Evolutionary conservation across 2,113 vertebrate species (phyloP).

Genomic region (Sula dactylatra): DNA sequence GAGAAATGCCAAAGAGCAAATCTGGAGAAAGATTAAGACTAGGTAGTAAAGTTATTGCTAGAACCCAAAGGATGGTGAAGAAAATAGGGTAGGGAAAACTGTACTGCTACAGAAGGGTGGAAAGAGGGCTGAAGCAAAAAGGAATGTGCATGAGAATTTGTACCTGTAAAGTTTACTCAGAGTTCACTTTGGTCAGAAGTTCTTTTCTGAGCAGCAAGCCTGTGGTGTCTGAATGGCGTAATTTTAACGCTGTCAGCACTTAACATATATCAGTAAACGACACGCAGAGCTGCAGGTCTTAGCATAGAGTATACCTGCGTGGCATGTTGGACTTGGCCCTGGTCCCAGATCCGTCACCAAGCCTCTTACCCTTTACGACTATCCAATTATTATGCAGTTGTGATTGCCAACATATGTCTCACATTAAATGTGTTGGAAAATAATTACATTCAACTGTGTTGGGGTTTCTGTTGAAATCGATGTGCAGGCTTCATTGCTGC

Average conservation of each 20-base stretch:
- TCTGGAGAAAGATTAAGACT: background rate
- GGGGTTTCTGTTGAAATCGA: background rate
- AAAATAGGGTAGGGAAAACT: background rate
- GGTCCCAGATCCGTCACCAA: background rate
- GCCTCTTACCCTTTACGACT: background rate
- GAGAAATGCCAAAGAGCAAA: background rate
- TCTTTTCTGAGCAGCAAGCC: background rate
- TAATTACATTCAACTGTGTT: background rate
- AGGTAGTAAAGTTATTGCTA: background rate
- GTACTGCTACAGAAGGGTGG: background rate
- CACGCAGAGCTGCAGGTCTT: background rate
- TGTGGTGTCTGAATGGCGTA: background rate
- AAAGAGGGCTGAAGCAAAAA: background rate
- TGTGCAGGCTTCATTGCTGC: background rate
- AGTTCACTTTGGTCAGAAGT: background rate
- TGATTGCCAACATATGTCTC: background rate
- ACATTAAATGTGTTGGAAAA: background rate
- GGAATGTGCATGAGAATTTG: background rate
- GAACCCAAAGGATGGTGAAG: background rate
- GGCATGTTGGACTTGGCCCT: background rate
- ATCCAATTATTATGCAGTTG: background rate
- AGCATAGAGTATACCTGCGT: background rate
- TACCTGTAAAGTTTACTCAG: background rate
- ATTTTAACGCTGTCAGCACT: background rate
- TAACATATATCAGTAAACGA: background rate